Base-by-base conservation (phyloP, 2,797 vertebrate genomes). In the Vespertilio murinus region DNA sequence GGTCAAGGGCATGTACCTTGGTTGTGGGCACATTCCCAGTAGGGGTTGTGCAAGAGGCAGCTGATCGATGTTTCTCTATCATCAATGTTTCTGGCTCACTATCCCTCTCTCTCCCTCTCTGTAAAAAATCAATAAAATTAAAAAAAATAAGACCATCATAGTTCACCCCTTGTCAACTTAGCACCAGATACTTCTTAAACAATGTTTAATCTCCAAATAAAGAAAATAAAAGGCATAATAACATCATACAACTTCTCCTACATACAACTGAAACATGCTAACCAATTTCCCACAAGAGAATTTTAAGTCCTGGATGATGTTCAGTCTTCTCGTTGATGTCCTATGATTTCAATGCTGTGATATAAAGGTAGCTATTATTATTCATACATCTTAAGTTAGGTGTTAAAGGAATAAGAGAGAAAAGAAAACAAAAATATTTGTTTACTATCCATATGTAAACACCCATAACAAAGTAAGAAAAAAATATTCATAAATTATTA, bases 181-280 rank as follows among this genome's bases (percentile, higher is more conserved):
- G n/a, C 42, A 49, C 56, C 40, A 30, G 47, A 61, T 0, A 28
- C 30, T 82, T 90, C 8, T 87, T 93, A 86, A 87, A 59, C n/a
- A 6, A 56, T 81, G 79, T 2, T 94, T 77, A 92, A 61, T 88
- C 28, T 90, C 42, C 70, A 88, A 86, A 82, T 81, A 94, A 83
- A 70, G 20, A 78, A 23, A 59, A 59, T 56, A 83, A 54, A 56
- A 75, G 30, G 18, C 45, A 80, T 69, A 18, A 40, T 56, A 49
- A 33, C 14, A 33, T 86, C 59, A 47, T 88, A 49, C 25, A 83
- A 23, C 38, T 78, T 45, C 18, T 69, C n/a, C 8, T 45, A 9
- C 20, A 80, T 65, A 70, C 6, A 59, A 35, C 40, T 64, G 33
- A 81, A 83, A 49, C 16, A 47, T 35, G 11, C 13, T 84, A 54